phyloP scores from a whole-genome alignment of 2,888 invertebrate species.

The Luffia ferchaultella region DNA sequence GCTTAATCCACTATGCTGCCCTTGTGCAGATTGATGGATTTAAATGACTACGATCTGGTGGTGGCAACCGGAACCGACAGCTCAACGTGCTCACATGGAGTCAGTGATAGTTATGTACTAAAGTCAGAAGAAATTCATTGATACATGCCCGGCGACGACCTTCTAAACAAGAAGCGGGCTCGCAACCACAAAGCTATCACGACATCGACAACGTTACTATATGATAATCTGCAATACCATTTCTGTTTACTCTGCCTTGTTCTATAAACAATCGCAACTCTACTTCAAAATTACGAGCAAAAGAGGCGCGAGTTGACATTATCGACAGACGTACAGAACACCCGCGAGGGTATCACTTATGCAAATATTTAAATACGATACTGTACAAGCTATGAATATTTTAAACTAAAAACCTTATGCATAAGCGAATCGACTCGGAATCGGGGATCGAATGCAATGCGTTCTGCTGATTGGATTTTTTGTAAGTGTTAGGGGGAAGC shows the following conservation, averaged over 20 bases:
- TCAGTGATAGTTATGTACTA: too few species aligned
- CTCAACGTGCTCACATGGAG: too few species aligned
- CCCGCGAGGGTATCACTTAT: conserved; percentile 59
- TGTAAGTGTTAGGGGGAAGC: conserved; percentile 51
- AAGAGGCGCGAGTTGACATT: conserved; percentile 18
- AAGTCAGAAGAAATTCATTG: too few species aligned
- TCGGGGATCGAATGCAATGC: conserved; percentile 40
- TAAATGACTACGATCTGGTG: too few species aligned
- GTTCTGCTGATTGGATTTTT: conserved; percentile 66
- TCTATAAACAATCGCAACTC: neutral
- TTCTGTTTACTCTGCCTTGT: neutral
- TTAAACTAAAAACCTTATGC: conserved; percentile 35
- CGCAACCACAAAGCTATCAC: too few species aligned
- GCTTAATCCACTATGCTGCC: too few species aligned
- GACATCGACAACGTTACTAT: too few species aligned
- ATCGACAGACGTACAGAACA: conserved; percentile 61
- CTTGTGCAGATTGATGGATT: too few species aligned
- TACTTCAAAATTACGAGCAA: neutral
- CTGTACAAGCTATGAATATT: conserved; percentile 69
- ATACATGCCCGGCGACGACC: too few species aligned
- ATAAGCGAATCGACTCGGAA: conserved; percentile 38
- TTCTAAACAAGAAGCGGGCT: too few species aligned
- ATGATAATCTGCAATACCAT: too few species aligned
- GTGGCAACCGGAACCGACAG: too few species aligned
- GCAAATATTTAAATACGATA: conserved; percentile 70